These are phyloP conservation scores for Campaea margaritaria DNA, from an alignment of 2,888 invertebrate species.

Conservation along the genomic window DNA sequence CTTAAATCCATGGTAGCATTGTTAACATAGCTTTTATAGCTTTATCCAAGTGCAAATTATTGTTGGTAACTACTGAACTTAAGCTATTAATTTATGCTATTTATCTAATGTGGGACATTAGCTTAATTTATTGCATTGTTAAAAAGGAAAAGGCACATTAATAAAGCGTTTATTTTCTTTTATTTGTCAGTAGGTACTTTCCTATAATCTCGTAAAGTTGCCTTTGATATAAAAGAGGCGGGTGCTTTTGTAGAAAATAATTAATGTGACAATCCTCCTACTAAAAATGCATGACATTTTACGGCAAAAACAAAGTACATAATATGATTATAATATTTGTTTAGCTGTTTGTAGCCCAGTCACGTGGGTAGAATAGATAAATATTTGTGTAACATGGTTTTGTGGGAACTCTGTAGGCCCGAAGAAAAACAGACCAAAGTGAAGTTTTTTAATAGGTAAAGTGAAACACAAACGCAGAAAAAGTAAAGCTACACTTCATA, in stretches of 20 bases:
- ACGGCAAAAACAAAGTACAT: not conserved
- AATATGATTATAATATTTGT: too few relatives aligned
- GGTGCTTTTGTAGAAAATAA: not conserved
- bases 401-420: too few relatives aligned
- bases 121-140: conserved; percentile 41
- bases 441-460: too few relatives aligned
- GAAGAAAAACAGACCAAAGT: too few relatives aligned
- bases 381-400: too few relatives aligned
- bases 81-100: conserved; percentile 47
- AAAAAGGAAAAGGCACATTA: conserved; percentile 11
- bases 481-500: not conserved
- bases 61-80: conserved; percentile 57
- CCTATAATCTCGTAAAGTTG: too few relatives aligned
- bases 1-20: conserved; percentile 45
- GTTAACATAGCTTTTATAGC: conserved; percentile 52
- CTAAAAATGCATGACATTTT: not conserved
- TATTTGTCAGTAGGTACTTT: conserved; percentile 1
- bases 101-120: conserved; percentile 47
- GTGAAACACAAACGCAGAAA: too few relatives aligned
- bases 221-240: not conserved
- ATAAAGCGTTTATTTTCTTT: conserved; percentile 5
- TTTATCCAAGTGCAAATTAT: conserved; percentile 57
- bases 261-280: not conserved
- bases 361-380: too few relatives aligned
- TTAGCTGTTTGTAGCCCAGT: too few relatives aligned